phyloP scores from a whole-genome alignment of 2,888 invertebrate genomes.

The Polyommatus icarus region DNA sequence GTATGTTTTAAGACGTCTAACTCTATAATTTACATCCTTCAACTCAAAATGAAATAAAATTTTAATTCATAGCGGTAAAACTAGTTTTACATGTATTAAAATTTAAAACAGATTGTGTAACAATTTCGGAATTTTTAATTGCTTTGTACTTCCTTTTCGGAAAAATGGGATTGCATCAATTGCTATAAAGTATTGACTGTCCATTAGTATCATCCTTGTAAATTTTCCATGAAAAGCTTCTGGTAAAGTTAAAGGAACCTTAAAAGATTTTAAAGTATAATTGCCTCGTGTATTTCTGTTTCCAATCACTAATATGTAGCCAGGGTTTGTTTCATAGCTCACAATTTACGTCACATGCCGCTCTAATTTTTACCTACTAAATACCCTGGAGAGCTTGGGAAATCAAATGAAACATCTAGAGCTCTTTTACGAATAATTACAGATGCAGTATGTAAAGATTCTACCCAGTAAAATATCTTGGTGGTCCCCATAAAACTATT shows the following conservation, averaged over 20 bases:
- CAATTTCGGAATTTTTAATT: slow-evolving; percentile 7
- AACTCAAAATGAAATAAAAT: not conserved
- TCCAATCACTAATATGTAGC: too few relatives aligned
- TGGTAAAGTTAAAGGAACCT: not conserved
- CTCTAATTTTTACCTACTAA: too few relatives aligned
- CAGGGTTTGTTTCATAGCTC: too few relatives aligned
- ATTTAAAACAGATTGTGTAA: slow-evolving; percentile 9
- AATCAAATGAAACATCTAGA: too few relatives aligned
- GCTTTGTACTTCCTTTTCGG: slow-evolving; percentile 2
- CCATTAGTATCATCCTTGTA: not conserved
- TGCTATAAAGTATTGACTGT: not conserved
- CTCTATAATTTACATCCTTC: not conserved
- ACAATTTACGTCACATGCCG: too few relatives aligned
- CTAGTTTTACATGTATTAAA: slow-evolving; percentile 9
- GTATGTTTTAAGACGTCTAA: not conserved
- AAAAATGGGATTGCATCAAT: not conserved
- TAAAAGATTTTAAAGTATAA: too few relatives aligned
- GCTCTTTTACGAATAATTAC: too few relatives aligned
- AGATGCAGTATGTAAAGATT: too few relatives aligned
- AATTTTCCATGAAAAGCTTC: too few relatives aligned
- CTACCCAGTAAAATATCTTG: not conserved
- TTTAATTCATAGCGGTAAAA: not conserved
- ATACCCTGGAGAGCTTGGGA: too few relatives aligned
- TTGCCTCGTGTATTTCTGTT: too few relatives aligned
- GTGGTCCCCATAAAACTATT: not conserved